Evolutionary conservation across 2,113 vertebrate genomes (phyloP).

Genomic region (Oryzias celebensis): DNA sequence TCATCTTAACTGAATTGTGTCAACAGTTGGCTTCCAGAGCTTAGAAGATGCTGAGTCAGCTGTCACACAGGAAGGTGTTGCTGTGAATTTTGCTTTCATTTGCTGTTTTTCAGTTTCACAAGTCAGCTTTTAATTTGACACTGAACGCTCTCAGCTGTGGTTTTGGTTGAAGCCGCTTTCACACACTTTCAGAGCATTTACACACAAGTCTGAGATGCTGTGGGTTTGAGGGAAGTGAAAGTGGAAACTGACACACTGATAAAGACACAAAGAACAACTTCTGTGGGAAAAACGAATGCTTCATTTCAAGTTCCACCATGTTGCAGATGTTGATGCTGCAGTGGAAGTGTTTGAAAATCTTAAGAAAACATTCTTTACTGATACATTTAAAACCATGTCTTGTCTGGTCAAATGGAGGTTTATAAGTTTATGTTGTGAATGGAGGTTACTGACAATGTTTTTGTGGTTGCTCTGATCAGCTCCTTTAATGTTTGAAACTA

Average conservation of each 20-base stretch:
- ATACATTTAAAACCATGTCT: too few species aligned
- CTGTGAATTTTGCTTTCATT: background rate
- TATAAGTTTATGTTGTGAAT: too few species aligned
- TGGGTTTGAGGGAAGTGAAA: background rate
- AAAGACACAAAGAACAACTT: background rate
- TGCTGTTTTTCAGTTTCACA: background rate
- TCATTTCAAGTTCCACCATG: background rate
- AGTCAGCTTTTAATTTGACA: conserved; percentile 1
- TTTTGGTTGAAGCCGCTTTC: background rate
- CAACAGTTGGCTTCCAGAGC: background rate
- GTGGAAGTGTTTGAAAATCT: too few species aligned
- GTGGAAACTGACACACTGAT: background rate
- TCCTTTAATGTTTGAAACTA: too few species aligned
- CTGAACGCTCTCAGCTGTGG: background rate
- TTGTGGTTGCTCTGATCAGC: too few species aligned
- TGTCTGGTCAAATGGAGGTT: too few species aligned
- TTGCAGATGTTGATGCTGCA: too few species aligned
- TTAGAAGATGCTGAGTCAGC: background rate
- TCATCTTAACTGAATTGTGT: background rate
- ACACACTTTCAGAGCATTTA: background rate
- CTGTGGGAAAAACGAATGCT: background rate
- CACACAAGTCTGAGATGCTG: background rate
- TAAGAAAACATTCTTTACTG: too few species aligned
- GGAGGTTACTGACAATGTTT: too few species aligned
- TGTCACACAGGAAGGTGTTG: background rate